These are phyloP conservation scores for Limnephilus marmoratus DNA, from an alignment of 2,888 invertebrate genomes.

Conservation along the genomic window DNA sequence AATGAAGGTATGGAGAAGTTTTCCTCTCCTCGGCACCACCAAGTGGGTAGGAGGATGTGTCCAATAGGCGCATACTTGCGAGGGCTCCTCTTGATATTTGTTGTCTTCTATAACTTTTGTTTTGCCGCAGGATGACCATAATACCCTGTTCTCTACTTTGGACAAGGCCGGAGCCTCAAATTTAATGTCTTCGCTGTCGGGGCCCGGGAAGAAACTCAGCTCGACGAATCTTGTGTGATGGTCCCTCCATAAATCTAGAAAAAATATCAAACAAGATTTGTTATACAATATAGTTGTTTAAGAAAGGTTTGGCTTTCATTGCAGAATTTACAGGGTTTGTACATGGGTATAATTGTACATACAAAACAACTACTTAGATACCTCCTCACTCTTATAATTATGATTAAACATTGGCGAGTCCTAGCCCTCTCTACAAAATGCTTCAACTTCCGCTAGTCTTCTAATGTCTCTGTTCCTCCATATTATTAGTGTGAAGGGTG, in stretches of 20 bases:
- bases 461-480: neutral
- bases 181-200: constrained; percentile 72
- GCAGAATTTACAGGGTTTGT: neutral
- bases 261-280: neutral
- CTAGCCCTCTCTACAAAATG: neutral
- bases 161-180: constrained; percentile 73
- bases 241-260: constrained; percentile 65
- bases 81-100: constrained; percentile 71
- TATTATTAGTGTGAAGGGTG: no score
- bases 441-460: neutral
- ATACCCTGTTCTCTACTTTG: constrained; percentile 71
- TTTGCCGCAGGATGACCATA: constrained; percentile 73
- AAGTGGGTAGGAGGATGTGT: constrained; percentile 75
- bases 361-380: neutral
- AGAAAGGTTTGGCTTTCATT: neutral
- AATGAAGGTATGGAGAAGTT: constrained; percentile 75
- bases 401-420: neutral
- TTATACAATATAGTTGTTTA: neutral
- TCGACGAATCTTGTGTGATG: constrained; percentile 76
- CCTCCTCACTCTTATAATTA: neutral
- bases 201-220: constrained; percentile 73
- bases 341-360: no score
- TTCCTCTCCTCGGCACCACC: constrained; percentile 74
- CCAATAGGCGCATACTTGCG: constrained; percentile 75
- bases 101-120: constrained; percentile 73